Percentiles rank a stretch among this genome's conserved stretches.
These are phyloP conservation scores for Apamea anceps DNA, from an alignment of 2,888 invertebrate species.

Conservation along the genomic window DNA sequence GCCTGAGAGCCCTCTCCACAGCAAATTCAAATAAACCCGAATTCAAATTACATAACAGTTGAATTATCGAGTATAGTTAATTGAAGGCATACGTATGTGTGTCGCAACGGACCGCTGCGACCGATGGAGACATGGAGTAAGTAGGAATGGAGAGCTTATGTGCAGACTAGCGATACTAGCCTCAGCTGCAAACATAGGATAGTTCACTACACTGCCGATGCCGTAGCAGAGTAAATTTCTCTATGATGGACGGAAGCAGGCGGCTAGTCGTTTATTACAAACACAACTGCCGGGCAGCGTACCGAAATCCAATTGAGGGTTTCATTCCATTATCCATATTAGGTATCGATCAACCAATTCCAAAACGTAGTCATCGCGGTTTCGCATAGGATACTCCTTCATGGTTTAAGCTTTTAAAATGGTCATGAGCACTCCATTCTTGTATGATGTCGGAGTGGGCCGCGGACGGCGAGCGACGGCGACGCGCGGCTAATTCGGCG, in stretches of 20 bases:
- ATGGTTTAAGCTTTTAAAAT: not conserved
- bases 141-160: slow-evolving; percentile 29
- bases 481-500: slow-evolving; percentile 76
- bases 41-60: slow-evolving; percentile 62
- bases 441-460: not conserved
- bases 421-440: slow-evolving; percentile 29
- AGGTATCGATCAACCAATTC: not conserved
- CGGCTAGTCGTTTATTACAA: not conserved
- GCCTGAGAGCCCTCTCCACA: slow-evolving; percentile 15
- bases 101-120: slow-evolving; percentile 57
- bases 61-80: slow-evolving; percentile 71
- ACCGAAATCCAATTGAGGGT: not conserved
- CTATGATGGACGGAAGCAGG: not conserved
- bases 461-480: slow-evolving; percentile 19
- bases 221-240: not conserved
- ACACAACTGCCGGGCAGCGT: not conserved
- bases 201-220: not conserved
- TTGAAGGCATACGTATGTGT: slow-evolving; percentile 60
- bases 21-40: slow-evolving; percentile 60
- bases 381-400: not conserved
- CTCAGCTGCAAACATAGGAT: not conserved
- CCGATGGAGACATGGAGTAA: slow-evolving; percentile 9
- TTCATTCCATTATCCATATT: not conserved
- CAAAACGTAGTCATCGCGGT: not conserved
- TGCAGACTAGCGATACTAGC: not conserved